phyloP scores from a whole-genome alignment of 2,797 vertebrate species.

The Paguma larvata region DNA sequence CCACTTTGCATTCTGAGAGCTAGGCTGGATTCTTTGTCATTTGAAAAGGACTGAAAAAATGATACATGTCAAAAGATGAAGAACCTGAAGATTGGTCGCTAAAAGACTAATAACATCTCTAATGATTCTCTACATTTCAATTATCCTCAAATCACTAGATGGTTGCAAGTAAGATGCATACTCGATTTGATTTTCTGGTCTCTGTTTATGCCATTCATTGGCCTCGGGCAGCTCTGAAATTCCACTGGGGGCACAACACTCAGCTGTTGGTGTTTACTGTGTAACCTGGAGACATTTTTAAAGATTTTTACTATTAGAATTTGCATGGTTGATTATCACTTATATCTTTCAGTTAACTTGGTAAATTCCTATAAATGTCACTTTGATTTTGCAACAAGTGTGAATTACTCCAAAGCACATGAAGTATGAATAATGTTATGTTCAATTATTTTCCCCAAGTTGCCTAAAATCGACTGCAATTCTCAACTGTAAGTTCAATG shows the following conservation, averaged over 20 bases:
- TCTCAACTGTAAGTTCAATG: not conserved
- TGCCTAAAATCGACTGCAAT: not conserved
- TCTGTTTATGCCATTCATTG: slow-evolving; percentile 41
- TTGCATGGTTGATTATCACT: not conserved
- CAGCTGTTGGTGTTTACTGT: not conserved
- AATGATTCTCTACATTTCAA: slow-evolving; percentile 15
- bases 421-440: not conserved
- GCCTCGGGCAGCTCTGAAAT: not conserved
- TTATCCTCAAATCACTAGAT: not conserved
- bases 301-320: slow-evolving; percentile 16
- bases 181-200: not conserved
- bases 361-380: slow-evolving; percentile 11
- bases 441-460: slow-evolving; percentile 2
- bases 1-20: not conserved
- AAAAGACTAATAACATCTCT: slow-evolving; percentile 31
- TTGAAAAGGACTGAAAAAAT: not conserved
- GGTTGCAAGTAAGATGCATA: not conserved
- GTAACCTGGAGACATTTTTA: not conserved
- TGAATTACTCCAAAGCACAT: slow-evolving; percentile 1
- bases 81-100: not conserved
- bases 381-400: not conserved
- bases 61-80: slow-evolving; percentile 36
- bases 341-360: slow-evolving; percentile 26
- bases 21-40: slow-evolving; percentile 25
- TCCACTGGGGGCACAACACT: slow-evolving; percentile 15